phyloP scores from a whole-genome alignment of 2,797 vertebrate species.

The Scyliorhinus canicula region DNA sequence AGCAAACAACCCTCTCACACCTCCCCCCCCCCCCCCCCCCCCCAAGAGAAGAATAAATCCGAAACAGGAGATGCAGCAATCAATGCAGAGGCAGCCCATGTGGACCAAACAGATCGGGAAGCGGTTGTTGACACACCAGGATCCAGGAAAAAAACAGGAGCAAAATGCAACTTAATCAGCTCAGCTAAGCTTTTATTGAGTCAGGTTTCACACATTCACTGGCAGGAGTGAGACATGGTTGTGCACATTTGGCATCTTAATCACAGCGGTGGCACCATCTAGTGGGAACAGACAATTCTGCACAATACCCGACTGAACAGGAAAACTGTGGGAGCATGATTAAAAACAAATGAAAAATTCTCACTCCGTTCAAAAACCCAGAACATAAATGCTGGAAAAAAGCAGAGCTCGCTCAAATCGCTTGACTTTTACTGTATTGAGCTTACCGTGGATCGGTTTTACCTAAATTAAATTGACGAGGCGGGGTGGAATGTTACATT shows the following conservation, averaged over 20 bases:
- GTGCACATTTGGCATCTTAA: neutral
- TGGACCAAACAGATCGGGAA: neutral
- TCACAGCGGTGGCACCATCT: neutral
- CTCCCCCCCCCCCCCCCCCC: no score
- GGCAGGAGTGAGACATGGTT: neutral
- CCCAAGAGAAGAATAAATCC: neutral
- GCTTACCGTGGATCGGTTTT: neutral
- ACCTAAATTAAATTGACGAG: neutral
- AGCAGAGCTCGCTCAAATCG: neutral
- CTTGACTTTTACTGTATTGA: neutral
- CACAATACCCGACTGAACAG: neutral
- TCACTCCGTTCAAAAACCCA: neutral
- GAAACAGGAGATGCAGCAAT: neutral
- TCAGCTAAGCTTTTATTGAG: neutral
- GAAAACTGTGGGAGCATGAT: neutral
- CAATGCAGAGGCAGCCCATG: neutral
- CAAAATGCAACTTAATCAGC: neutral
- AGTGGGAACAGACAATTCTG: neutral
- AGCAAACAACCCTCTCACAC: no score
- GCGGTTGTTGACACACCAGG: neutral
- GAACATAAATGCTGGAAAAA: neutral
- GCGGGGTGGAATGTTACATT: neutral
- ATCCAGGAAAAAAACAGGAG: neutral
- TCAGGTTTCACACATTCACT: neutral
- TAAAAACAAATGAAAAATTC: neutral